These are phyloP conservation scores for Hylia prasina DNA, from an alignment of 2,113 vertebrate genomes.

Conservation along the genomic window DNA sequence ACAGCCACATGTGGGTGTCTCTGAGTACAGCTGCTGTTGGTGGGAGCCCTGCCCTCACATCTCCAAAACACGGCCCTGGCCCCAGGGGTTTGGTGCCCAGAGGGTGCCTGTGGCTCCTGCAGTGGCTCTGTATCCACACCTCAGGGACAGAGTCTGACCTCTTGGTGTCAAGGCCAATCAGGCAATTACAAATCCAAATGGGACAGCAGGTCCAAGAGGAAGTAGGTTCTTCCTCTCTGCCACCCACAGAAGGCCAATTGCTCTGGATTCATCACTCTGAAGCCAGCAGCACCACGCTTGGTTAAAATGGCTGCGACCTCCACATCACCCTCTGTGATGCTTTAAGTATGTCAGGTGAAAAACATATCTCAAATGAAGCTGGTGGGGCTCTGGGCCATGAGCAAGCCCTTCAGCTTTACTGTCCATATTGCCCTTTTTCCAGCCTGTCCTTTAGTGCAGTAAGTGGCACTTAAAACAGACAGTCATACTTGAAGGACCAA, in stretches of 20 bases:
- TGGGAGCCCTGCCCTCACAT: not conserved
- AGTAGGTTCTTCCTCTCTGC: not conserved
- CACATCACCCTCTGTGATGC: not conserved
- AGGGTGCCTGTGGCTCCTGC: not conserved
- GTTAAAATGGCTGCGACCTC: not conserved
- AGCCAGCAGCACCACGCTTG: not conserved
- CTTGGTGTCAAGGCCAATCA: not conserved
- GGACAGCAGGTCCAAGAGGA: not conserved
- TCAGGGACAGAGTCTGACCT: accelerated
- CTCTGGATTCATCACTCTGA: not conserved
- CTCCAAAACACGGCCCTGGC: accelerated
- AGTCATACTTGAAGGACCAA: not conserved
- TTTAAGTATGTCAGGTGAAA: not conserved
- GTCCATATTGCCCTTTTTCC: not conserved
- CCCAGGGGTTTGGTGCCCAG: not conserved
- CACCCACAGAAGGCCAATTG: not conserved
- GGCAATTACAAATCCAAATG: not conserved
- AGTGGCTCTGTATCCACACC: not conserved
- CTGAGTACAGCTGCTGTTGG: not conserved
- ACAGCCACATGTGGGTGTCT: accelerated
- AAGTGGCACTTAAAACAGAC: not conserved
- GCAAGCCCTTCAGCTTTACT: not conserved
- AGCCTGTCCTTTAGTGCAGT: not conserved
- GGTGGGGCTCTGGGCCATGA: not conserved
- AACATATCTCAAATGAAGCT: not conserved